Conservation (phyloP, 2,113 vertebrate species). For the Zapornia atra region DNA sequence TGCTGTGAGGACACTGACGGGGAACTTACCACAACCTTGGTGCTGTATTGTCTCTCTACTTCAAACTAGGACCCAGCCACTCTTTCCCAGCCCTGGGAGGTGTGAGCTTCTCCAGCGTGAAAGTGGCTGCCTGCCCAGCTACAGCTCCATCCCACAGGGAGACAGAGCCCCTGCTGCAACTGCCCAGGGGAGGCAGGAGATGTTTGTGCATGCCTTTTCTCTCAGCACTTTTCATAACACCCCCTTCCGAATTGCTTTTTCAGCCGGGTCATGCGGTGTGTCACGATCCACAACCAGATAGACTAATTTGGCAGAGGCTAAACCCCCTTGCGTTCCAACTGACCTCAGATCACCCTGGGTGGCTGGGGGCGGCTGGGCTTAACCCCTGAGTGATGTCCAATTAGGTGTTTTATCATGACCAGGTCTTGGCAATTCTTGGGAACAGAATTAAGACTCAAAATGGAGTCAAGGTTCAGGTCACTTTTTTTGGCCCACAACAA, state of each 20-base stretch:
- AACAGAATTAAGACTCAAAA: no score
- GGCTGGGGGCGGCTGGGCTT: no score
- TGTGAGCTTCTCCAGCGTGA: not conserved
- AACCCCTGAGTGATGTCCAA: no score
- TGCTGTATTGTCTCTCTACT: not conserved
- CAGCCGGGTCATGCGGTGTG: not conserved
- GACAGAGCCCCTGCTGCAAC: not conserved
- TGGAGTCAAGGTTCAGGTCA: no score
- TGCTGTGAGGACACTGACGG: not conserved
- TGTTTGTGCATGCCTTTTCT: not conserved
- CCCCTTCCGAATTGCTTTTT: not conserved
- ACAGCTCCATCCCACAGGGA: not conserved
- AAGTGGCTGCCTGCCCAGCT: not conserved
- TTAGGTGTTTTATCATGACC: no score
- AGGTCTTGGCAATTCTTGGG: no score
- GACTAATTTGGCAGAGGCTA: no score
- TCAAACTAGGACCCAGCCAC: not conserved
- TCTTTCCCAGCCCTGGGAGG: not conserved
- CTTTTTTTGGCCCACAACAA: no score
- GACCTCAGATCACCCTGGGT: no score
- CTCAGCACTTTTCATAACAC: not conserved
- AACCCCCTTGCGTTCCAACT: no score
- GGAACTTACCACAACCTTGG: rapidly evolving
- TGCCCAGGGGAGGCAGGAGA: rapidly evolving
- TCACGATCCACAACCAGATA: no score